phyloP scores from a whole-genome alignment of 1,140 invertebrate species.

The Hestina assimilis region DNA sequence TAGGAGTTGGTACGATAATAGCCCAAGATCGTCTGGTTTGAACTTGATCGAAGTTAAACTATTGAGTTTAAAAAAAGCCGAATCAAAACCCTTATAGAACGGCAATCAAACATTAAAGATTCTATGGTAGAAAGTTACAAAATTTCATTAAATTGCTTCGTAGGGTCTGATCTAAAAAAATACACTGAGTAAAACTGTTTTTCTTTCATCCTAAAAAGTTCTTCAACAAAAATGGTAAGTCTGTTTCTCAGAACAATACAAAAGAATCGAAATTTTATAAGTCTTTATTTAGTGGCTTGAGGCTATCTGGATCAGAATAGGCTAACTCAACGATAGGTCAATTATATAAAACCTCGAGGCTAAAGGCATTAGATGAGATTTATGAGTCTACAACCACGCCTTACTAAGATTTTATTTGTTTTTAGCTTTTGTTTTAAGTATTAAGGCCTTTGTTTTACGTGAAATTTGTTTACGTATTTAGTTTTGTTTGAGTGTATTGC shows the following conservation, averaged over 20 bases:
- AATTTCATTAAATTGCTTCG: too few species aligned
- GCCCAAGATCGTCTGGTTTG: too few species aligned
- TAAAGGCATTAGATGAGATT: conserved; percentile 9
- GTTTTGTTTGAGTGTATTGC: too few species aligned
- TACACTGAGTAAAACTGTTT: too few species aligned
- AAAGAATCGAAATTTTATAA: background rate
- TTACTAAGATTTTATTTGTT: conserved; percentile 1
- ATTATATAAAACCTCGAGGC: conserved; percentile 1
- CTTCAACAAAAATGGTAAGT: background rate
- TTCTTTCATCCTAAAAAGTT: background rate
- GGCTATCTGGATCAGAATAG: conserved; percentile 7
- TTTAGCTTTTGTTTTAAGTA: conserved; percentile 1
- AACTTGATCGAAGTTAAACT: too few species aligned
- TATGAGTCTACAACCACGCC: conserved; percentile 18
- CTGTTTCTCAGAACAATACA: background rate
- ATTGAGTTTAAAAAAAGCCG: too few species aligned
- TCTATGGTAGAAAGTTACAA: too few species aligned
- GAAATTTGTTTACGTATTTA: background rate
- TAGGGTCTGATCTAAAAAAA: too few species aligned
- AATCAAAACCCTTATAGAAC: too few species aligned
- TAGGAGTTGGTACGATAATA: too few species aligned
- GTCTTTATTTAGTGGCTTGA: background rate
- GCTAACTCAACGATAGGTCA: conserved; percentile 6
- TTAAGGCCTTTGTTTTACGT: background rate
- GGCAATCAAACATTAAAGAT: too few species aligned